A percentile compares a stretch with the other conserved stretches of the same genome.
These are phyloP conservation scores for Eleginops maclovinus DNA, from an alignment of 2,113 vertebrate genomes.

Conservation along the genomic window DNA sequence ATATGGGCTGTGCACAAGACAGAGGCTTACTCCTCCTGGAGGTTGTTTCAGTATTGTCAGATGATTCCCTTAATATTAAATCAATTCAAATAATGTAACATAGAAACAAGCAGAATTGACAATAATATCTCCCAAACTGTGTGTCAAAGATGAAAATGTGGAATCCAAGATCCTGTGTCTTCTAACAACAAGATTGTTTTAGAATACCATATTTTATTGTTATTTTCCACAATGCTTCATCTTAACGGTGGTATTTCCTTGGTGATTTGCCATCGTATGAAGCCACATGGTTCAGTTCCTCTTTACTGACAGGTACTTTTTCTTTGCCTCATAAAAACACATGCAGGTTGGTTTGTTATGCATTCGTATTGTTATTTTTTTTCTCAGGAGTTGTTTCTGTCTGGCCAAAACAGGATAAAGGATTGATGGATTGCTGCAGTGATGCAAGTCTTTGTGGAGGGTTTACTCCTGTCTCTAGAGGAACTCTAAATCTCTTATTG, in stretches of 20 bases:
- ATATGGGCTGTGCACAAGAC: constrained; percentile 35
- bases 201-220: neutral
- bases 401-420: constrained; percentile 42
- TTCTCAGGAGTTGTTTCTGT: neutral
- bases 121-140: neutral
- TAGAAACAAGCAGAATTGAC: neutral
- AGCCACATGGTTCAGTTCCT: constrained; percentile 5
- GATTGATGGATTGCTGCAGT: constrained; percentile 43
- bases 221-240: neutral
- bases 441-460: constrained; percentile 45
- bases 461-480: constrained; percentile 30
- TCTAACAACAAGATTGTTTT: neutral
- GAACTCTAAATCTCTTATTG: constrained; percentile 33
- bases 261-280: neutral
- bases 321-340: constrained; percentile 10
- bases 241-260: neutral
- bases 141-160: no score
- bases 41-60: neutral
- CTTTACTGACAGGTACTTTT: constrained; percentile 4
- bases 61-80: constrained; percentile 1
- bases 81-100: neutral
- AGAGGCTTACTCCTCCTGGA: neutral
- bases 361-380: neutral
- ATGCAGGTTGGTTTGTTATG: neutral
- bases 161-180: neutral